Evolutionary conservation across 2,113 vertebrate genomes (phyloP), one percentile per base, ranked within the genome.

Genomic region (Pachypanchax playfairii): DNA sequence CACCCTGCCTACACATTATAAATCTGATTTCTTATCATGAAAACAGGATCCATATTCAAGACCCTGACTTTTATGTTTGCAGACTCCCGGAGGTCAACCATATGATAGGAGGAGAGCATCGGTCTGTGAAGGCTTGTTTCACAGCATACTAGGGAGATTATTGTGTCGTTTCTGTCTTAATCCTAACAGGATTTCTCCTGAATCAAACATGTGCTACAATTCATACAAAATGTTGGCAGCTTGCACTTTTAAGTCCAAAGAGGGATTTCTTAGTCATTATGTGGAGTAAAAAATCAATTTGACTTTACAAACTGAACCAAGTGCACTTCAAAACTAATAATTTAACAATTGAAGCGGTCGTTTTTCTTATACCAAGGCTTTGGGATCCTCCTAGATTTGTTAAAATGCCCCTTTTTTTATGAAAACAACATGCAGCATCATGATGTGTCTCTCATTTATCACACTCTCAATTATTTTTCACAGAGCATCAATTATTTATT

Each of bases 101-200:
- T 59, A 26, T 66, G 57, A 72, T 61, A 65, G 67, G 41, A 62
- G 76, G 49, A 76, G 48, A 50, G 21, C 55, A 41, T 74, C 51
- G 70, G 60, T 82, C 70, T 69, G 68, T 22, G 48, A 80, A 70
- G 70, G 72, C 70, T 77, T 65, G 73, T 82, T 82, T 83, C 64
- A 74, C 63, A 63, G 61, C 29, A 56, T 76, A 38, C 59, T 47
- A 17, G 61, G 43, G 73, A 83, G 77, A 87, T 86, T 63, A 80
- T 47, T 77, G 70, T 75, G 75, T 81, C 20, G 21, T 58, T 71
- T 69, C 57, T 65, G 77, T 70, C 70, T 75, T 79, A 68, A 82
- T 68, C 54, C 65, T 82, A 76, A 86, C 65, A 76, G 74, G 80
- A 84, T 88, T 87, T 80, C 53, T 74, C 51, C 67, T 77, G 76